Conservation (phyloP, 64 coral and sea anemone genomes). For the Actinia tenebrosa region DNA sequence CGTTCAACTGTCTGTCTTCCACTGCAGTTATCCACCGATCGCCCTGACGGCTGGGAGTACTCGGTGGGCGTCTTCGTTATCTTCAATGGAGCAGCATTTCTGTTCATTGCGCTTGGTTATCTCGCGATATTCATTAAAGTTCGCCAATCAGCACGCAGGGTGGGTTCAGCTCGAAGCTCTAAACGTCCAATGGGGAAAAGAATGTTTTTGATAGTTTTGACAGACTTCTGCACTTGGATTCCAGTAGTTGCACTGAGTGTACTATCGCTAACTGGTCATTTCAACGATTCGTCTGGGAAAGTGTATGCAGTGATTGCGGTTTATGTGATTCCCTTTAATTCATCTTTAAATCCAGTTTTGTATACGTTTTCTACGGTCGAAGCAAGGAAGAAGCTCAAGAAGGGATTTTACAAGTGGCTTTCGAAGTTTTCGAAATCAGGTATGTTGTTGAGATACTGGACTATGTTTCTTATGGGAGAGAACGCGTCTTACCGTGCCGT, state of each 20-base stretch:
- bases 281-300: not conserved
- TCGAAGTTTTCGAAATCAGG: not conserved
- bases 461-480: no score
- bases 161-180: not conserved
- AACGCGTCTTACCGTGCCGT: no score
- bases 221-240: constrained; percentile 38
- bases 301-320: constrained; percentile 12
- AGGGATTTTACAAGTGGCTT: not conserved
- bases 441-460: not conserved
- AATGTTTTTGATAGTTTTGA: constrained; percentile 8
- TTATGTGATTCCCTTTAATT: constrained; percentile 26
- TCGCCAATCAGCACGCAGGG: not conserved
- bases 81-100: constrained; percentile 12
- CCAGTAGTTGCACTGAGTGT: constrained; percentile 7
- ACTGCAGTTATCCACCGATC: not conserved
- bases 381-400: not conserved
- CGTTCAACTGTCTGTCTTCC: constrained; percentile 24
- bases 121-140: constrained; percentile 3
- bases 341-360: constrained; percentile 16
- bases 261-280: not conserved
- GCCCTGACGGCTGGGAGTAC: constrained; percentile 28
- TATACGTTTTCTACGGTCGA: constrained; percentile 18
- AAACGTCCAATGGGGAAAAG: not conserved
- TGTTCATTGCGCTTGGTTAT: constrained; percentile 15
- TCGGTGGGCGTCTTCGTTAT: not conserved